Base-by-base conservation (phyloP, 2,797 vertebrate genomes). In the Aselliscus stoliczkanus region DNA sequence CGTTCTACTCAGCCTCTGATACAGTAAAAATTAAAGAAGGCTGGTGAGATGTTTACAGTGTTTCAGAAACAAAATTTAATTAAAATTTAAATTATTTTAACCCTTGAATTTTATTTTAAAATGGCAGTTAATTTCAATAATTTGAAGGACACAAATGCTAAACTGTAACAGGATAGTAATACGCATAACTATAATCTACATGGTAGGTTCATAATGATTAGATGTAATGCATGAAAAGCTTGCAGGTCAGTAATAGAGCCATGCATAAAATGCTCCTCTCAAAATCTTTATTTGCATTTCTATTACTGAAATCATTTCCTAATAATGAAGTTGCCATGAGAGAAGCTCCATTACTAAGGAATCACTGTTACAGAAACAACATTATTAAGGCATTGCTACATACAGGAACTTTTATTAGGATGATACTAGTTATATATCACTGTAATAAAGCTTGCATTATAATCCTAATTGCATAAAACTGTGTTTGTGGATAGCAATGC, bases 381-480 rank as follows among this genome's bases (percentile, higher is more conserved):
- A 0, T 94, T 97, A 97, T 97, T 97, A 97, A 96, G 92, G 83
- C 97, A 92, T 56, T 62, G 81, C 80, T 97, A 96, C 92, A 93
- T 95, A 83, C 70, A 91, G 76, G 37, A 97, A 97, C 75, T 94
- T 97, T 58, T 96, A 97, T 96, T 96, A 96, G 93, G 76, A 96
- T 96, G 69, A 95, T 31, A 96, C 83, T 97, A 97, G 82, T 52
- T 96, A 95, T 29, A 97, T 85, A 97, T 97, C 94, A 96, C 44
- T 95, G 90, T 65, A 97, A 97, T 94, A 97, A 98, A 98, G 76
- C 82, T 97, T 93, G 95, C 96, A 95, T 97, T 97, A 97, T 94
- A 95, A 95, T 90, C 93, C 60, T 97, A 97, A 98, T 80, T 97
- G 96, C 50, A 86, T 65, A 89, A 79, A 47, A 85, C 84, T 97